Percentiles rank a stretch among this genome's conserved stretches.
Conservation (phyloP, 1,140 invertebrate species). For the Cryptotermes secundus region DNA sequence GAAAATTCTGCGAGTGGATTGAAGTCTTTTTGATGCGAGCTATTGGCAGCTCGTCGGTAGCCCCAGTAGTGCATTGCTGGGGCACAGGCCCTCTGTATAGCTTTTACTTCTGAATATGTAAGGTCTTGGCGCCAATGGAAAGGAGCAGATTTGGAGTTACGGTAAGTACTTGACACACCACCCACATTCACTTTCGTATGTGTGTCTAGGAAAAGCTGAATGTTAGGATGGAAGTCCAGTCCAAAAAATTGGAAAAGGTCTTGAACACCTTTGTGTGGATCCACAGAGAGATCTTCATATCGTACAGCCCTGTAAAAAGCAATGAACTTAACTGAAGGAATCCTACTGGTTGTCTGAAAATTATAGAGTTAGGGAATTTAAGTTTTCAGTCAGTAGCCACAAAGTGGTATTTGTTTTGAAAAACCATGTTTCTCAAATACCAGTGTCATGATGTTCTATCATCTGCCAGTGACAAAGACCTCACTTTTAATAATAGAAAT, state of each 20-base stretch:
- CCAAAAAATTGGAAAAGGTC: conserved; percentile 77
- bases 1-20: conserved; percentile 54
- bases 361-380: too few species aligned
- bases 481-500: too few species aligned
- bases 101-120: conserved; percentile 58
- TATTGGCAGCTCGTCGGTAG: conserved; percentile 59
- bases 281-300: conserved; percentile 81
- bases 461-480: too few species aligned
- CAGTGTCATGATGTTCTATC: too few species aligned
- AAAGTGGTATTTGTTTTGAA: too few species aligned
- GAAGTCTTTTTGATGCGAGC: conserved; percentile 56
- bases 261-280: conserved; percentile 68
- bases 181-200: conserved; percentile 78
- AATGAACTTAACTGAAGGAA: conserved; percentile 18
- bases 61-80: conserved; percentile 80
- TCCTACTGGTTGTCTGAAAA: too few species aligned
- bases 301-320: conserved; percentile 63
- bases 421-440: too few species aligned
- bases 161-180: conserved; percentile 79
- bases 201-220: conserved; percentile 73
- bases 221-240: conserved; percentile 65
- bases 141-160: conserved; percentile 77
- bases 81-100: conserved; percentile 63
- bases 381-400: too few species aligned
- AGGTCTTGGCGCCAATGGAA: conserved; percentile 82